phyloP scores from a whole-genome alignment of 2,113 vertebrate genomes.

The Psilopogon haemacephalus region DNA sequence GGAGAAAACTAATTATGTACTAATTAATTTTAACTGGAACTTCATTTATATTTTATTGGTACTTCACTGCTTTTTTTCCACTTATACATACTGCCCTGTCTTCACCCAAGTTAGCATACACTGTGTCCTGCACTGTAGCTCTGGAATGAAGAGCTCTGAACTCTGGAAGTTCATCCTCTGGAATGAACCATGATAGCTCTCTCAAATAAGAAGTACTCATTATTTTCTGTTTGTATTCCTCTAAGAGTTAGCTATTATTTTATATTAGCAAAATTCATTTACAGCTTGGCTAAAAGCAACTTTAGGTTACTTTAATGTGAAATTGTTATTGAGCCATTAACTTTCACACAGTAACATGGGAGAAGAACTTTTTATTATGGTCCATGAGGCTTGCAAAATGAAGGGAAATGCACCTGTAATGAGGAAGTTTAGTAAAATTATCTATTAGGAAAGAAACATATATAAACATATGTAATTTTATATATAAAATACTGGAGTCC shows the following conservation, averaged over 20 bases:
- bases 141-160: too few species aligned
- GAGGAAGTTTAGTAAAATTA: not conserved
- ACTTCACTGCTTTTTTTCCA: not conserved
- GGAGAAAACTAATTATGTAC: not conserved
- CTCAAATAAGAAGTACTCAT: not conserved
- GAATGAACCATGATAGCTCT: not conserved
- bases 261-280: not conserved
- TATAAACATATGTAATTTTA: not conserved
- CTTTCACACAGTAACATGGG: not conserved
- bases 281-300: not conserved
- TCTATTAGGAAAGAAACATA: not conserved
- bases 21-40: not conserved
- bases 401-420: not conserved
- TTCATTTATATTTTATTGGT: conserved; percentile 16
- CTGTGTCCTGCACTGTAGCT: not conserved
- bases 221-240: not conserved
- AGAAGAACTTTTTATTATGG: not conserved
- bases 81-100: not conserved
- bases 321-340: not conserved
- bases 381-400: not conserved
- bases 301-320: not conserved
- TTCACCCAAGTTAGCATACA: not conserved
- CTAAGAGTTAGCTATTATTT: not conserved
- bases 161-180: too few species aligned
- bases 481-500: not conserved